phyloP scores from a whole-genome alignment of 2,113 vertebrate genomes.

The Charina bottae region DNA sequence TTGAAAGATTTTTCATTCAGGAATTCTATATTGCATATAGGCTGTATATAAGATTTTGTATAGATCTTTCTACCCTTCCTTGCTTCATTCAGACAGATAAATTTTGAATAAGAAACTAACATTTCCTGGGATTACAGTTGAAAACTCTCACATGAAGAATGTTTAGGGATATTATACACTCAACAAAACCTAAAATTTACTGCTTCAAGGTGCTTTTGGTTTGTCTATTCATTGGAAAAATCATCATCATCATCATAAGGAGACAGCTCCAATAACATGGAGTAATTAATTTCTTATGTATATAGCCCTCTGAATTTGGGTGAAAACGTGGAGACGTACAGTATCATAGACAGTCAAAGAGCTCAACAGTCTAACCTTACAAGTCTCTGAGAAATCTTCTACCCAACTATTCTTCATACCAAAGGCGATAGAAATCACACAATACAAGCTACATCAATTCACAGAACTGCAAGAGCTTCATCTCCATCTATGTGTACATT shows the following conservation, averaged over 20 bases:
- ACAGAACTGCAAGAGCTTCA: neutral
- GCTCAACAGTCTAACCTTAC: too few relatives aligned
- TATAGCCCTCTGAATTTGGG: neutral
- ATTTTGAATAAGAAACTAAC: neutral
- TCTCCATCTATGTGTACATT: neutral
- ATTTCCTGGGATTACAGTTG: conserved; percentile 1
- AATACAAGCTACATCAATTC: conserved; percentile 17
- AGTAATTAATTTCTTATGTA: neutral
- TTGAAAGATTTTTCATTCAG: neutral
- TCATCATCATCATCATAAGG: neutral
- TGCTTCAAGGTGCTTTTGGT: conserved; percentile 4
- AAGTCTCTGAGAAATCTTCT: conserved; percentile 13
- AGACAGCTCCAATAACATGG: neutral
- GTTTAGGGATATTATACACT: neutral
- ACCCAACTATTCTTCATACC: conserved; percentile 27
- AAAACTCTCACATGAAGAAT: neutral
- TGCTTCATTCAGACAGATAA: neutral
- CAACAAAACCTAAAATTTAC: neutral
- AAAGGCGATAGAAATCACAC: conserved; percentile 26
- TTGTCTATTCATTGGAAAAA: neutral
- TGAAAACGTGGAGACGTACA: neutral
- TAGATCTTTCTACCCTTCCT: neutral
- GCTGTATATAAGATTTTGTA: neutral
- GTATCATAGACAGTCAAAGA: neutral
- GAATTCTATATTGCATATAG: neutral